Percentiles rank a stretch among this genome's conserved stretches.
These are phyloP conservation scores for Centropus bengalensis DNA, from an alignment of 2,113 vertebrate species.

Conservation along the genomic window DNA sequence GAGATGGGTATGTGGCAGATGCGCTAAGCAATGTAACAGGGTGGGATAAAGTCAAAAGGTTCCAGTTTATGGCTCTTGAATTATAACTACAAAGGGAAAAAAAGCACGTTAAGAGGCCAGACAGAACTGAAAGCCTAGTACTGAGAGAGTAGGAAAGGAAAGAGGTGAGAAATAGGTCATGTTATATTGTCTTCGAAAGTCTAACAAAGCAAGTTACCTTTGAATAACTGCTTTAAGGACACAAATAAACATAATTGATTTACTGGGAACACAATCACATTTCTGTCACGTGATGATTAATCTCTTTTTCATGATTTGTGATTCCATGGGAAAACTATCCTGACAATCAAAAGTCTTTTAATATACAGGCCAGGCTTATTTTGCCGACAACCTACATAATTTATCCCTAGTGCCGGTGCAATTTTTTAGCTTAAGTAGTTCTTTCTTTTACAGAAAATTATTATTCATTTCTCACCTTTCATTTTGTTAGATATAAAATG, in stretches of 20 bases:
- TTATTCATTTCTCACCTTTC: neutral
- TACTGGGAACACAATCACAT: neutral
- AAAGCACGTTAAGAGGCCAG: neutral
- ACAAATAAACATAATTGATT: neutral
- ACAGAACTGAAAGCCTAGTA: neutral
- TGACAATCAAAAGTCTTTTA: neutral
- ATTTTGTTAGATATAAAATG: neutral
- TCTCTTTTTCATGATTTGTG: neutral
- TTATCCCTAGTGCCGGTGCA: neutral
- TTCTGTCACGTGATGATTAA: neutral
- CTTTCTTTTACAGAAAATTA: neutral
- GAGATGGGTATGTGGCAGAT: neutral
- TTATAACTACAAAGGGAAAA: neutral
- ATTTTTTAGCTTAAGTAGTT: neutral
- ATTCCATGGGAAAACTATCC: neutral
- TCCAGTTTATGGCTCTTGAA: neutral
- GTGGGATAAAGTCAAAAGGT: neutral
- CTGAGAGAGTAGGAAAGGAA: neutral
- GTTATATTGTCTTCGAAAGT: neutral
- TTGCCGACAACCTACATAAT: neutral
- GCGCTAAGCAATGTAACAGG: rapidly evolving
- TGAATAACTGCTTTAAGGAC: neutral
- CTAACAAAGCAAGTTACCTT: neutral
- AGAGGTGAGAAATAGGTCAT: neutral
- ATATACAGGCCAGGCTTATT: neutral